Base-by-base conservation (phyloP, 2,797 vertebrate genomes). In the Onychomys leucogaster region DNA sequence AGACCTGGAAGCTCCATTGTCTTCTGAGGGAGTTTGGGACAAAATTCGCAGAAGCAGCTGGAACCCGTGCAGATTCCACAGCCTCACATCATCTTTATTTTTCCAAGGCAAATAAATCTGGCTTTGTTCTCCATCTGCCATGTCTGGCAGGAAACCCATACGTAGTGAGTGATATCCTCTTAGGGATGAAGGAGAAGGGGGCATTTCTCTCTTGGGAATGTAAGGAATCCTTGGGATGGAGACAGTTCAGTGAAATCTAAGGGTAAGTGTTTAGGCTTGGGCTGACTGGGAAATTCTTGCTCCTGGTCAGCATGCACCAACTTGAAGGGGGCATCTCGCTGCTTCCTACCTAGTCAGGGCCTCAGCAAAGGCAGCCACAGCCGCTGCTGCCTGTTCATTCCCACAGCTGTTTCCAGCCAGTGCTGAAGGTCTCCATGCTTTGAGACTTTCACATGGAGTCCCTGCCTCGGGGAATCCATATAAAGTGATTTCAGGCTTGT, bases 41-140 rank as follows among this genome's bases (percentile, higher is more conserved):
- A 0, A 6, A 57, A 61, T 77, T 90, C 93, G 57, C 83, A 55
- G 59, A 27, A 37, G 89, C 92, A 91, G 92, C 94, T 95, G 96
- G 78, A 63, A 91, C 52, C 82, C n/a, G 55, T 21, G 89, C 0
- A 0, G 52, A 87, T 94, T 91, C 85, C 82, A 95, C 82, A 12
- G 61, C 3, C 1, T 88, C 94, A 94, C 4, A 2, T 49, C 91
- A 88, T 94, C 88, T 97, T 90, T 94, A 89, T 96, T 95, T 97
- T 90, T 94, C 89, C 89, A 90, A 94, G 86, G 89, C 85, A 81
- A 95, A 91, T 94, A 84, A 85, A 90, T 94, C 37, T 77, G 92
- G 41, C 65, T 94, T 95, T 34, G 86, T 41, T 92, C 75, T 92
- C 94, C 86, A 97, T 95, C 94, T 96, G 95, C 89, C 75, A 52